Evolutionary conservation across 2,113 vertebrate genomes (phyloP).

Genomic region (Anarhynchus alexandrinus): DNA sequence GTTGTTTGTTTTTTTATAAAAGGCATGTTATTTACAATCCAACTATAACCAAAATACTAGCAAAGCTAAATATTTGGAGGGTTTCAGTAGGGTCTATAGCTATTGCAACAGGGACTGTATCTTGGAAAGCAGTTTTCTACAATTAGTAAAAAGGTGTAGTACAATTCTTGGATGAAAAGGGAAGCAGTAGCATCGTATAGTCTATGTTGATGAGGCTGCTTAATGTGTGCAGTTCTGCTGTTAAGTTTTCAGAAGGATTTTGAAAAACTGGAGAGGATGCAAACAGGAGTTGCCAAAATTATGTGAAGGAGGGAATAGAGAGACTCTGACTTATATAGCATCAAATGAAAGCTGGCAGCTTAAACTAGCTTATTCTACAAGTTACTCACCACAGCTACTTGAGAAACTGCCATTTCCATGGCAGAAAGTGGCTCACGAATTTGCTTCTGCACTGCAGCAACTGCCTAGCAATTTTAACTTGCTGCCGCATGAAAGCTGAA

Average conservation of each 20-base stretch:
- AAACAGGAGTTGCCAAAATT: neutral
- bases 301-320: neutral
- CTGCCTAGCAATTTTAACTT: neutral
- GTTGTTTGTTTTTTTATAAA: no score
- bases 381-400: neutral
- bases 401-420: neutral
- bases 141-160: neutral
- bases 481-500: neutral
- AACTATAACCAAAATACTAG: neutral
- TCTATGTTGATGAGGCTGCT: neutral
- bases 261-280: neutral
- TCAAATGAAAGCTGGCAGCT: constrained; percentile 20
- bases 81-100: neutral
- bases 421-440: neutral
- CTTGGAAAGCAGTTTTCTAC: neutral
- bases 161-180: neutral
- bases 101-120: neutral
- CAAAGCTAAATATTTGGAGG: neutral
- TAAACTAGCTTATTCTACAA: neutral
- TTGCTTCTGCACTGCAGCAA: neutral
- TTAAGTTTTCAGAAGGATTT: neutral
- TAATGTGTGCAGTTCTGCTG: neutral
- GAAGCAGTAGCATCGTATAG: neutral
- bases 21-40: neutral
- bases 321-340: neutral